Evolutionary conservation across 2,113 vertebrate genomes (phyloP).

Genomic region (Calypte anna): DNA sequence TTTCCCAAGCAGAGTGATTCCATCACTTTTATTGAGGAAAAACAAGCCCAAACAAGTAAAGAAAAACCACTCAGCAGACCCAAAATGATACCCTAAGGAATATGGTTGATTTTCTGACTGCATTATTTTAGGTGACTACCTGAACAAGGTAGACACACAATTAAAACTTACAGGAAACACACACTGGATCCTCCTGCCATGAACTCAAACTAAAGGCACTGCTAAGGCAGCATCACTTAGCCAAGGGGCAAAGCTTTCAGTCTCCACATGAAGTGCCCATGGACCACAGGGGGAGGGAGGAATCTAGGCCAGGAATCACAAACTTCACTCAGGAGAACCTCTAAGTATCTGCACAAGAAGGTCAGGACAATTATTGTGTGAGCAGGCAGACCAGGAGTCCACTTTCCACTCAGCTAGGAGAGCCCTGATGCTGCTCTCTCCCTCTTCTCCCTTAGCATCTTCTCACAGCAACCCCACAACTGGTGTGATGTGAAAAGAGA

Average conservation of each 20-base stretch:
- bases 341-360: neutral
- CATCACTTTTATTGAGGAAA: neutral
- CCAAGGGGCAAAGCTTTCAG: neutral
- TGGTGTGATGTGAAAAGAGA: neutral
- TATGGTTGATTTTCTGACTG: too few species aligned
- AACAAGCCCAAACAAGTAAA: neutral
- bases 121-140: neutral
- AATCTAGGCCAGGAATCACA: neutral
- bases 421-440: neutral
- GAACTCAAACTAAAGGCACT: neutral
- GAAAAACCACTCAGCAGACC: neutral
- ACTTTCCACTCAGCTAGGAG: neutral
- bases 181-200: neutral
- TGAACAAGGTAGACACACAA: neutral
- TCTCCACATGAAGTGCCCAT: neutral
- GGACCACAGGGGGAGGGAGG: neutral
- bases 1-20: neutral
- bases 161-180: neutral
- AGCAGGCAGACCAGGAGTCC: neutral
- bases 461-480: neutral
- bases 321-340: neutral
- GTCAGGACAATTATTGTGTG: accelerated
- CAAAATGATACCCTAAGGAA: neutral
- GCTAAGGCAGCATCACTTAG: neutral
- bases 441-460: neutral